A percentile compares a stretch with the other conserved stretches of the same genome.
phyloP scores from a whole-genome alignment of 2,797 vertebrate species.

The Scolopax bukidnonensis region DNA sequence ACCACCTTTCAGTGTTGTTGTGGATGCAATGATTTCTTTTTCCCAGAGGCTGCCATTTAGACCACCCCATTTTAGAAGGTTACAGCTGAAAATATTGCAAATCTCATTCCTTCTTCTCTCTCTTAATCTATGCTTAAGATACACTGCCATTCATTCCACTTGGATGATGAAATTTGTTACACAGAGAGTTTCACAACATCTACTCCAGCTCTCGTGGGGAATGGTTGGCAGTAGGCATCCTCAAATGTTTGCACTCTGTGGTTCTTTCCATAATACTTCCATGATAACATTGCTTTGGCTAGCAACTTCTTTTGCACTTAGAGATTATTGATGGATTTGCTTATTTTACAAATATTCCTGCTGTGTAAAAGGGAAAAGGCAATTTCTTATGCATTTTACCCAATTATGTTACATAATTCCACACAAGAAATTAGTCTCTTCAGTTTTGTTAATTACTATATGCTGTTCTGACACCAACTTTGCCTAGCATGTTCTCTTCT shows the following conservation, averaged over 20 bases:
- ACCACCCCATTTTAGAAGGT: not conserved
- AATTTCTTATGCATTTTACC: not conserved
- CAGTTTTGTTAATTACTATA: not conserved
- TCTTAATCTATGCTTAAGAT: not conserved
- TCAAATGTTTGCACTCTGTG: not conserved
- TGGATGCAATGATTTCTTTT: not conserved
- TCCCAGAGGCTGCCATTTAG: not conserved
- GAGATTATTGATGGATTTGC: not conserved
- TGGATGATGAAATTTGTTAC: not conserved
- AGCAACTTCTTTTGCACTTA: not conserved
- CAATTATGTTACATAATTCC: not conserved
- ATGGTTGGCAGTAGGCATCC: not conserved
- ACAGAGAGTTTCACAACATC: not conserved
- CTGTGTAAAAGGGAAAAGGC: not conserved
- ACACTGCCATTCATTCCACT: not conserved
- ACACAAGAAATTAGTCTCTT: not conserved
- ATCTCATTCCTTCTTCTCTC: not conserved
- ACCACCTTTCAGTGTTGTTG: not conserved
- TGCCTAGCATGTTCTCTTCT: not conserved
- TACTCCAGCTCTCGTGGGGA: not conserved
- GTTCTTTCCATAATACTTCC: not conserved
- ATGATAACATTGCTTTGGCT: not conserved
- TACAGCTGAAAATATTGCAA: not conserved
- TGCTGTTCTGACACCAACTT: not conserved
- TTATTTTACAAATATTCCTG: not conserved